Conservation (phyloP, 1,140 invertebrate species). For the Camponotus pennsylvanicus region DNA sequence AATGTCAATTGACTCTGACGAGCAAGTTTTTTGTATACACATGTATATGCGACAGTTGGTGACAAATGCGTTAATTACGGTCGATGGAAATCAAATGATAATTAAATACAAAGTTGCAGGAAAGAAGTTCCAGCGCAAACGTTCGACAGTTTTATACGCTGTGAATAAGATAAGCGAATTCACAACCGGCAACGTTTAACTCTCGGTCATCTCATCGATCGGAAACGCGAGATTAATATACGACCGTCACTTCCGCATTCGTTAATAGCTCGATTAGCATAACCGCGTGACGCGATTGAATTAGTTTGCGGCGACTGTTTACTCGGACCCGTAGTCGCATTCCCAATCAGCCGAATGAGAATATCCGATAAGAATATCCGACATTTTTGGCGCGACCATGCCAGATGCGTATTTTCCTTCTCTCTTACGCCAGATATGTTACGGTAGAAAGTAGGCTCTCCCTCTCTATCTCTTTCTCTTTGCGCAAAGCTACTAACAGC, state of each 20-base stretch:
- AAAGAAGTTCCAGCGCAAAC: not conserved
- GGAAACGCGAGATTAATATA: slow-evolving; percentile 59
- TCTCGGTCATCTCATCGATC: slow-evolving; percentile 47
- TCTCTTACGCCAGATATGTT: slow-evolving; percentile 50
- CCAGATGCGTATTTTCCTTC: slow-evolving; percentile 37
- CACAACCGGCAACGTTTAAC: slow-evolving; percentile 3
- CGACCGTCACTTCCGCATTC: slow-evolving; percentile 44
- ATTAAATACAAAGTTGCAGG: not conserved
- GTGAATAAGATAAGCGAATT: slow-evolving; percentile 41
- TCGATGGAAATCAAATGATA: not conserved
- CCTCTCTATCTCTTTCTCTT: slow-evolving; percentile 7
- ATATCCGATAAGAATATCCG: slow-evolving; percentile 38
- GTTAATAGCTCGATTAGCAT: slow-evolving; percentile 58
- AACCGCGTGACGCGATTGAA: slow-evolving; percentile 61
- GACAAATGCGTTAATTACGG: slow-evolving; percentile 5
- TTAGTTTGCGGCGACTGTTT: slow-evolving; percentile 57
- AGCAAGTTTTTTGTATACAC: not conserved
- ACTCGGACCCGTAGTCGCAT: slow-evolving; percentile 38
- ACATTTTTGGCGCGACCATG: slow-evolving; percentile 48
- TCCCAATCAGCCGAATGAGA: slow-evolving; percentile 60
- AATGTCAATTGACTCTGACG: not conserved
- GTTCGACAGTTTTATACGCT: not conserved
- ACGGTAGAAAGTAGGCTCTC: slow-evolving; percentile 26
- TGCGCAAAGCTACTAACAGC: slow-evolving; percentile 1
- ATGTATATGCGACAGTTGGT: not conserved